A percentile compares a stretch with the other conserved stretches of the same genome.
These are phyloP conservation scores for Vireo griseus DNA, from an alignment of 2,797 vertebrate genomes.

Conservation along the genomic window DNA sequence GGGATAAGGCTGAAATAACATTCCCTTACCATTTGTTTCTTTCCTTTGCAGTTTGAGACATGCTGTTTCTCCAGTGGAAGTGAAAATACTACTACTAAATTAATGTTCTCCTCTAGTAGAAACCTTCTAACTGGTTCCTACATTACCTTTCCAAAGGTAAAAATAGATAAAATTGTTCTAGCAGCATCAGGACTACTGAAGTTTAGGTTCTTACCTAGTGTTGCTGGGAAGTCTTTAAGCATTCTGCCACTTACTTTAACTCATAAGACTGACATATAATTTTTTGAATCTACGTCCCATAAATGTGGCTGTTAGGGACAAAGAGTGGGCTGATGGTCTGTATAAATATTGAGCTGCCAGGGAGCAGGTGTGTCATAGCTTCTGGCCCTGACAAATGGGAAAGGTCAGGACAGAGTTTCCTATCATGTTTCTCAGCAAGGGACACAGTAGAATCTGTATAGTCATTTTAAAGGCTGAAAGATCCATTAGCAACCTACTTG, in stretches of 20 bases:
- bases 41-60: neutral
- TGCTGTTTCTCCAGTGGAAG: neutral
- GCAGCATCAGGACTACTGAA: neutral
- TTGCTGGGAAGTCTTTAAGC: neutral
- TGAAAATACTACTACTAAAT: neutral
- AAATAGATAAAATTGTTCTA: neutral
- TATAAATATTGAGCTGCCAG: neutral
- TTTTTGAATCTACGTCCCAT: neutral
- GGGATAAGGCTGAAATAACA: neutral
- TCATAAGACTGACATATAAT: neutral
- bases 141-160: neutral
- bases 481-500: neutral
- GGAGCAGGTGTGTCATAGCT: neutral
- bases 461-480: neutral
- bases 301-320: neutral
- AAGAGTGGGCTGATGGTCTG: neutral
- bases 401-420: neutral
- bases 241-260: neutral
- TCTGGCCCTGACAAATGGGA: neutral
- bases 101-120: neutral
- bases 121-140: neutral
- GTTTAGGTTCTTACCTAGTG: neutral
- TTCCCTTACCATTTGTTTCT: neutral
- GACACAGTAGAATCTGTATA: neutral
- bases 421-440: neutral